A percentile compares a stretch with the other conserved stretches of the same genome.
Evolutionary conservation across 2,888 invertebrate genomes (phyloP).

Genomic region (Diaperis boleti): DNA sequence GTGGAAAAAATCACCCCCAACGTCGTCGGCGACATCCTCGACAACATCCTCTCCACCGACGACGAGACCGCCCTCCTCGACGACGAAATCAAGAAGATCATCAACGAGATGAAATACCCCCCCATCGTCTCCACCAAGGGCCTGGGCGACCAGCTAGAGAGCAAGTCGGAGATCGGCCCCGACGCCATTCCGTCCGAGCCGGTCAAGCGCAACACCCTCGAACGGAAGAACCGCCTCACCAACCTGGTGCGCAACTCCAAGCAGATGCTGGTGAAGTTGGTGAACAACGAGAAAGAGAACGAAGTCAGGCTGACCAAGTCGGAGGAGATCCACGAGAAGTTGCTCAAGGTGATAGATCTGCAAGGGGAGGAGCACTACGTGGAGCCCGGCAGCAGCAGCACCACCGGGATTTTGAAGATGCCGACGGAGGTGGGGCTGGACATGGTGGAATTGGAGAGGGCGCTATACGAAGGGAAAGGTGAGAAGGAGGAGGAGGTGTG

Average conservation of each 20-base stretch:
- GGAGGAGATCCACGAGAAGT: slow-evolving; percentile 55
- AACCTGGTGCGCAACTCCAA: slow-evolving; percentile 64
- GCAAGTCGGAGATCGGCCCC: slow-evolving; percentile 42
- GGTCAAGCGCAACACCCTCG: slow-evolving; percentile 58
- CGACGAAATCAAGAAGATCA: slow-evolving; percentile 45
- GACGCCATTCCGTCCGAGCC: slow-evolving; percentile 39
- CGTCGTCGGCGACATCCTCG: slow-evolving; percentile 51
- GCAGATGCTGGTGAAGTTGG: slow-evolving; percentile 55
- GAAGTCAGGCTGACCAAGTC: slow-evolving; percentile 48
- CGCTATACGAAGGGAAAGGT: slow-evolving; percentile 36
- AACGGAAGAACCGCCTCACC: slow-evolving; percentile 65
- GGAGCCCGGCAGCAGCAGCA: slow-evolving; percentile 18
- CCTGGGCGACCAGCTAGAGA: slow-evolving; percentile 53
- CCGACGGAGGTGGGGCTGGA: slow-evolving; percentile 26
- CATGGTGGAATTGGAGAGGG: slow-evolving; percentile 46
- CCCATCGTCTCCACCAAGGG: slow-evolving; percentile 35
- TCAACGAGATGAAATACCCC: slow-evolving; percentile 48
- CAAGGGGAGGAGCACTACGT: slow-evolving; percentile 38
- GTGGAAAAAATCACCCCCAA: slow-evolving; percentile 37
- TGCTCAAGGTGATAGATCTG: slow-evolving; percentile 54
- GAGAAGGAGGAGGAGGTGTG: slow-evolving; percentile 39
- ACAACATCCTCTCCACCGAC: slow-evolving; percentile 39
- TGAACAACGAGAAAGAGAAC: slow-evolving; percentile 55
- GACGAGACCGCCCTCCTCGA: slow-evolving; percentile 41
- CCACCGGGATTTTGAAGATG: slow-evolving; percentile 9